Percentiles rank a stretch among this genome's conserved stretches.
phyloP scores from a whole-genome alignment of 2,113 vertebrate genomes.

The Callaeas wilsoni region DNA sequence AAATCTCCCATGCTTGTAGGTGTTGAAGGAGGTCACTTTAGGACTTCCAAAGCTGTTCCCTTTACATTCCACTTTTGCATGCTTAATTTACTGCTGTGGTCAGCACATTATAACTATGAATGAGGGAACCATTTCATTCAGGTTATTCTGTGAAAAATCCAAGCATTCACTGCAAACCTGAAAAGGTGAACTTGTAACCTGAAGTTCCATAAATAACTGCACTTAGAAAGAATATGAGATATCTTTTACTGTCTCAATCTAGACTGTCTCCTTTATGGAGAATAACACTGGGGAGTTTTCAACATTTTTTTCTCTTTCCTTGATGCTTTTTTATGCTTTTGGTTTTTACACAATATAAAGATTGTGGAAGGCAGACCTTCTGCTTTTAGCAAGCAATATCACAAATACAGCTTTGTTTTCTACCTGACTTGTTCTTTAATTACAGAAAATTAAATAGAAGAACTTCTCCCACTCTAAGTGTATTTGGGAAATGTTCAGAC shows the following conservation, averaged over 20 bases:
- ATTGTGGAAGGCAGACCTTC: background rate
- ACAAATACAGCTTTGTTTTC: constrained; percentile 16
- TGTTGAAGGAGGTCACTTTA: background rate
- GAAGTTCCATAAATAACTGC: background rate
- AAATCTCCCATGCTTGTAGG: background rate
- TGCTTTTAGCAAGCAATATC: background rate
- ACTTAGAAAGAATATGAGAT: background rate
- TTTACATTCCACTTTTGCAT: background rate
- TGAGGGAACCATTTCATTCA: background rate
- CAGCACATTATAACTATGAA: background rate
- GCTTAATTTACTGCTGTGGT: background rate
- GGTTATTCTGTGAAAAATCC: constrained; percentile 7
- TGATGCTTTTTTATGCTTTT: background rate
- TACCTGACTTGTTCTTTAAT: constrained; percentile 62
- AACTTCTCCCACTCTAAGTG: background rate
- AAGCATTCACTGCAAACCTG: background rate
- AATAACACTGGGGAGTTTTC: background rate
- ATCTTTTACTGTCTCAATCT: background rate
- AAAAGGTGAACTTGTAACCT: background rate
- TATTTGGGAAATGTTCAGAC: constrained; percentile 56
- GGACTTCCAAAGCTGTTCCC: background rate
- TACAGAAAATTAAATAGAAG: constrained; percentile 62
- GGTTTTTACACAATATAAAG: background rate
- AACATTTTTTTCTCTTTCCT: background rate
- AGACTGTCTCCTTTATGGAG: background rate